Conservation (phyloP, 2,797 vertebrate genomes). For the Typhlichthys eigenmanni region DNA sequence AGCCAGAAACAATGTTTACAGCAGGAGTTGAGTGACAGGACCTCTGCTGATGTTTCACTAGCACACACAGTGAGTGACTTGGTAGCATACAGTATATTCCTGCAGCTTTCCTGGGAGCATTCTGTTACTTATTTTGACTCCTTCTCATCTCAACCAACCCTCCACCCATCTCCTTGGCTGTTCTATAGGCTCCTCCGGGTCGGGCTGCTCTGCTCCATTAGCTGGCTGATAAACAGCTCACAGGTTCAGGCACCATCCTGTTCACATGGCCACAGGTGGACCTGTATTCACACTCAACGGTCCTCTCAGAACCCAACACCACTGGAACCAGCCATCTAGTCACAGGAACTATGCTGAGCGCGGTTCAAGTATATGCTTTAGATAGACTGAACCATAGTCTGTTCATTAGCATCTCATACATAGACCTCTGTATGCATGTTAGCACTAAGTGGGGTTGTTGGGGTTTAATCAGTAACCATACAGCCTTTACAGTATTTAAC, state of each 20-base stretch:
- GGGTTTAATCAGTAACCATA: no score
- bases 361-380: no score
- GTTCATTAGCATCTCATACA: no score
- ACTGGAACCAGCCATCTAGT: not conserved
- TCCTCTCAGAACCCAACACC: constrained; percentile 36
- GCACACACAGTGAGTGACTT: constrained; percentile 58
- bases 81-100: constrained; percentile 36
- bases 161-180: not conserved
- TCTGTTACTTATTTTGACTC: not conserved
- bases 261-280: constrained; percentile 86
- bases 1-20: constrained; percentile 75
- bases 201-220: constrained; percentile 86
- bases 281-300: constrained; percentile 78
- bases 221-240: constrained; percentile 85
- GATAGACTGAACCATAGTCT: no score
- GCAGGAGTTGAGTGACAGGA: constrained; percentile 68
- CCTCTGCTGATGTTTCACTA: constrained; percentile 45
- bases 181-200: constrained; percentile 13
- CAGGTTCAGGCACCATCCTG: constrained; percentile 84
- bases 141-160: not conserved
- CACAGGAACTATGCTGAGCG: not conserved
- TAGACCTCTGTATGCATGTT: no score
- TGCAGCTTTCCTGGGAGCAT: not conserved
- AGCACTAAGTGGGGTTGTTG: no score
- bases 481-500: no score